phyloP scores from a whole-genome alignment of 1,140 invertebrate species.

The Drosophila lini region DNA sequence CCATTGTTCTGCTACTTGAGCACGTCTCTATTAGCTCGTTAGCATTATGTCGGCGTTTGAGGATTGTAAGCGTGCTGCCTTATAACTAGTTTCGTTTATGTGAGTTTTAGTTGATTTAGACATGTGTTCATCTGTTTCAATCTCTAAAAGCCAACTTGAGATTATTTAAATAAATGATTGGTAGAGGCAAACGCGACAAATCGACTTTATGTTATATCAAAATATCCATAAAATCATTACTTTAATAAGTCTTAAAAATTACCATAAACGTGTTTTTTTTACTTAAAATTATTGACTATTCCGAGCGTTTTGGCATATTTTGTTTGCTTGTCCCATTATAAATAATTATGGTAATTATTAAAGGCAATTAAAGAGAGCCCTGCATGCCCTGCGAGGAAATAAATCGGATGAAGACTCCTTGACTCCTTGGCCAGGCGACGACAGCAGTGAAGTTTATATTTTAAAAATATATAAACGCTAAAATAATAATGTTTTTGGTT shows the following conservation, averaged over 20 bases:
- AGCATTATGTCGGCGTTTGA: slow-evolving; percentile 2
- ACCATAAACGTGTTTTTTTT: background rate
- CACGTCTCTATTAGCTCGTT: slow-evolving; percentile 18
- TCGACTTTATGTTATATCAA: background rate
- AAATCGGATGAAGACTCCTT: background rate
- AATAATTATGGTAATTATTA: slow-evolving; percentile 13
- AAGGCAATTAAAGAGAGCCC: slow-evolving; percentile 5
- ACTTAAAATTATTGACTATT: background rate
- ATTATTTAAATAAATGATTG: background rate
- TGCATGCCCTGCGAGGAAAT: background rate
- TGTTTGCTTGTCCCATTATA: slow-evolving; percentile 11
- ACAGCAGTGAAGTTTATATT: background rate
- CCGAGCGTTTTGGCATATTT: slow-evolving; percentile 1
- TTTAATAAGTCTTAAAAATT: background rate
- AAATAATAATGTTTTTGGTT: no score
- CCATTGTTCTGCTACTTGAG: slow-evolving; percentile 15
- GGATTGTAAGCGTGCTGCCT: slow-evolving; percentile 10
- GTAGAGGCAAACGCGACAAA: background rate
- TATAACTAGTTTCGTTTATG: slow-evolving; percentile 9
- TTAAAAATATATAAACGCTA: no score
- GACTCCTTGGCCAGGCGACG: background rate
- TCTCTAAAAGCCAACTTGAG: no score
- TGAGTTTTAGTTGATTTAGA: slow-evolving; percentile 2
- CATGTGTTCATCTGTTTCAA: background rate
- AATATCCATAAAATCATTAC: background rate